Evolutionary conservation across 1,140 invertebrate genomes (phyloP), one percentile per base, ranked within the genome.

Genomic region (Trypoxylus dichotomus): DNA sequence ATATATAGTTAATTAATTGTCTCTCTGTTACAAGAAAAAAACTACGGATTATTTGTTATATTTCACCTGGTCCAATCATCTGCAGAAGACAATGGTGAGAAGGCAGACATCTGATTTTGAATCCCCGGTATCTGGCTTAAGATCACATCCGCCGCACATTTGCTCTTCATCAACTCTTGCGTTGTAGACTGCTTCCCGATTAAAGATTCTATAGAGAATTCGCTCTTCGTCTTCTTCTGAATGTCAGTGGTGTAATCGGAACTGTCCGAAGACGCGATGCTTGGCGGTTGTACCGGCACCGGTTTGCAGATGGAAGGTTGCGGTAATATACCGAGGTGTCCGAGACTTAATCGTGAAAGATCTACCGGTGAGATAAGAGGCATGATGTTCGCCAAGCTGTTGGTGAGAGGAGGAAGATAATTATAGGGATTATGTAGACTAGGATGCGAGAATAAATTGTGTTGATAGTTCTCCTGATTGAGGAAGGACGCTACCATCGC

Each of bases 291-390:
- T 21, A 89, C 84, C 37, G 88, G 88, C 29, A 89, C 88, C 1
- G 88, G 88, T 68, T 89, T 89, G 42, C 88, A 87, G 71, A 89
- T 87, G 80, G 86, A 86, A 29, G 88, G 87, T 77, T 85, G 84
- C 2, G 83, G 80, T 47, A 84, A 68, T 1, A 84, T 78, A 8
- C 83, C 83, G 10, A 86, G 76, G 83, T 82, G 83, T 13, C 81
- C 79, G 10, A 86, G 71, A 32, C 83, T 80, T 24, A 86, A 78
- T 11, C 85, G 79, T 6, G 84, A 82, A 32, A 86, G 77, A 79
- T 86, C 85, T 80, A 86, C 83, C 0, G 85, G 85, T n/a, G 83
- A 83, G n/a, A 86, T 75, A 11, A 86, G 42, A 27, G 85, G 84
- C 42, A 85, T 42, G 47, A 79, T 81, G 32, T 74, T 81, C 0